Evolutionary conservation across 2,113 vertebrate species (phyloP).

Genomic region (Nettapus auritus): DNA sequence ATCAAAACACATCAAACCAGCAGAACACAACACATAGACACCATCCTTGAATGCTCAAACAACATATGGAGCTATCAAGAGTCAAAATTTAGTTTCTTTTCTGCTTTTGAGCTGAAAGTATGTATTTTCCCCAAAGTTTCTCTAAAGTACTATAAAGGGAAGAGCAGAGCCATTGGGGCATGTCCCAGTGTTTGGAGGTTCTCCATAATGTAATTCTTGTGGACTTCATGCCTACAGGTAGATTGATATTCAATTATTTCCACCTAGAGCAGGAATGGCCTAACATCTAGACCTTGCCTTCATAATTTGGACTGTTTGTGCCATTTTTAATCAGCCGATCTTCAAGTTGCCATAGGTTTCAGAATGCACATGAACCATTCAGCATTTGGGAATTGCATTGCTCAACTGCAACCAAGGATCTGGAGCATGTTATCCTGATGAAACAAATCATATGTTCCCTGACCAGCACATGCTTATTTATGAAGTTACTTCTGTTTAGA

Average conservation of each 20-base stretch:
- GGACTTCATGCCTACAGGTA: neutral
- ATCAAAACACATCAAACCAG: no score
- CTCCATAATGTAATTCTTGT: neutral
- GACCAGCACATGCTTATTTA: neutral
- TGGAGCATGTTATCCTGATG: neutral
- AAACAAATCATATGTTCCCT: neutral
- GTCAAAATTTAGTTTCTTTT: neutral
- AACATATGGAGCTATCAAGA: neutral
- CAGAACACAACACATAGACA: neutral
- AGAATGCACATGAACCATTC: neutral
- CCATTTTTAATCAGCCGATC: neutral
- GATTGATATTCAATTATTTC: neutral
- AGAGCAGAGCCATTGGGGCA: neutral
- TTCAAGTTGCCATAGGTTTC: neutral
- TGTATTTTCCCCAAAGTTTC: neutral
- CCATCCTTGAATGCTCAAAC: neutral
- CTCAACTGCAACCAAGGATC: neutral
- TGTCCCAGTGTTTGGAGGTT: neutral
- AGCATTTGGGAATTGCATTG: neutral
- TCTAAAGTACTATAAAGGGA: neutral
- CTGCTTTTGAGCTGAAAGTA: neutral
- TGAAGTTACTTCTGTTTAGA: neutral
- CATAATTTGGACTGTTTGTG: neutral
- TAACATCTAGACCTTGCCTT: neutral
- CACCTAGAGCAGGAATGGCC: neutral